Evolutionary conservation across 2,113 vertebrate genomes (phyloP).

Genomic region (Rhabdornis inornatus): DNA sequence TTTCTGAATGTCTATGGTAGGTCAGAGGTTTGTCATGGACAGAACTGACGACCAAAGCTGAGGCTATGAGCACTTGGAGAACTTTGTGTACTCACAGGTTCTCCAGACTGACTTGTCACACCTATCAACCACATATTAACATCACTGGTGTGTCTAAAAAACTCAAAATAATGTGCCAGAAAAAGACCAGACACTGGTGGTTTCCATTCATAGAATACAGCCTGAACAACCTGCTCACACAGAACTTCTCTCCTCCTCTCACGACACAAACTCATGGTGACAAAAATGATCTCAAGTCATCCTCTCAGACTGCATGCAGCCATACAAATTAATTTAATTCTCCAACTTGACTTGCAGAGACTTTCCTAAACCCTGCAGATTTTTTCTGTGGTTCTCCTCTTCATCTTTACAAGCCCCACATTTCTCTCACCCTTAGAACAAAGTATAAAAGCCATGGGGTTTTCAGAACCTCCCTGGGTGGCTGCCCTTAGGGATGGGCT

Average conservation of each 20-base stretch:
- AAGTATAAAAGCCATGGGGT: not conserved
- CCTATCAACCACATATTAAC: not conserved
- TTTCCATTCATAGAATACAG: not conserved
- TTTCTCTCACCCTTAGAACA: not conserved
- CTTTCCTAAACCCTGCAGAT: not conserved
- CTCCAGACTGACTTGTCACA: accelerated
- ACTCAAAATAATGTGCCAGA: not conserved
- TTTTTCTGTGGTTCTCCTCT: not conserved
- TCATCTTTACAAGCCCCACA: not conserved
- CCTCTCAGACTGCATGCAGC: not conserved
- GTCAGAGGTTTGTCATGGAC: not conserved
- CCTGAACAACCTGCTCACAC: accelerated
- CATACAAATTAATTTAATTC: not conserved
- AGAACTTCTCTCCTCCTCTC: not conserved
- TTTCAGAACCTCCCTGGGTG: not conserved
- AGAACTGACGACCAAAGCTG: not conserved
- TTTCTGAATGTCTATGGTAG: not conserved
- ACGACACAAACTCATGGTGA: not conserved
- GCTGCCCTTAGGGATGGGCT: not conserved
- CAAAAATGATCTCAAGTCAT: not conserved
- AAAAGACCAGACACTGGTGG: not conserved
- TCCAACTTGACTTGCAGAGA: not conserved
- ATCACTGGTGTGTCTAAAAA: not conserved
- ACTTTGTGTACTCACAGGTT: not conserved
- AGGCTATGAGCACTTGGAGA: not conserved